Evolutionary conservation across 2,113 vertebrate species (phyloP).

Genomic region (Istiophorus platypterus): DNA sequence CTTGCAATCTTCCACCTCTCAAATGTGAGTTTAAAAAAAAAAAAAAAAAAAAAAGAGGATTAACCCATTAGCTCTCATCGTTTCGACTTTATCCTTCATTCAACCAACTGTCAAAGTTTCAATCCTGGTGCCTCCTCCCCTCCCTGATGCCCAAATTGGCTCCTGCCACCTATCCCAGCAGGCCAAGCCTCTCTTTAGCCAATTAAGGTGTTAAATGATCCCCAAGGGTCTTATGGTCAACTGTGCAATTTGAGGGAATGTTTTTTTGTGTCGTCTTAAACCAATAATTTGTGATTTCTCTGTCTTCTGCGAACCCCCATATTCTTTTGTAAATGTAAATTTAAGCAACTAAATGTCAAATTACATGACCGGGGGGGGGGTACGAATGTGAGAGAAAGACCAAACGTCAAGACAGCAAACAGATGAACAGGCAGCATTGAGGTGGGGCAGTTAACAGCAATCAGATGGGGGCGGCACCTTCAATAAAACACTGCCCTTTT

Average conservation of each 20-base stretch:
- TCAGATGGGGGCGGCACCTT: not conserved
- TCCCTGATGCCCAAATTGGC: slow-evolving; percentile 4
- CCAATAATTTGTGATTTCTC: not conserved
- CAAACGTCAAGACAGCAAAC: not conserved
- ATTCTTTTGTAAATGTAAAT: slow-evolving; percentile 11
- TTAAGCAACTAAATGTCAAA: not conserved
- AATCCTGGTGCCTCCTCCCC: slow-evolving; percentile 5
- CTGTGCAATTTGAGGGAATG: slow-evolving; percentile 11
- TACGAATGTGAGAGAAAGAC: not conserved
- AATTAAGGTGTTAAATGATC: slow-evolving; percentile 57
- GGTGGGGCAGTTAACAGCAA: not conserved
- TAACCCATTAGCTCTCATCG: slow-evolving; percentile 74
- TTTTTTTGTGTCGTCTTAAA: not conserved
- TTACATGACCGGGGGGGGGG: not conserved
- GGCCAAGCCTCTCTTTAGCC: slow-evolving; percentile 38
- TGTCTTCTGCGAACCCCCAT: not conserved
- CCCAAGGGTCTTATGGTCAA: slow-evolving; percentile 9
- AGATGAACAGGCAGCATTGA: not conserved
- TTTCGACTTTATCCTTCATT: slow-evolving; percentile 55
- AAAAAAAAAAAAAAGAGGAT: slow-evolving; percentile 61
- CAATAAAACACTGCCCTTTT: not conserved
- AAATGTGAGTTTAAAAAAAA: slow-evolving; percentile 59
- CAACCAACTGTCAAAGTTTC: slow-evolving; percentile 35
- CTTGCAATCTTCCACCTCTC: slow-evolving; percentile 76
- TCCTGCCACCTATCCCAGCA: slow-evolving; percentile 17